These are phyloP conservation scores for Leptodactylus fuscus DNA, from an alignment of 2,113 vertebrate genomes.

Conservation along the genomic window DNA sequence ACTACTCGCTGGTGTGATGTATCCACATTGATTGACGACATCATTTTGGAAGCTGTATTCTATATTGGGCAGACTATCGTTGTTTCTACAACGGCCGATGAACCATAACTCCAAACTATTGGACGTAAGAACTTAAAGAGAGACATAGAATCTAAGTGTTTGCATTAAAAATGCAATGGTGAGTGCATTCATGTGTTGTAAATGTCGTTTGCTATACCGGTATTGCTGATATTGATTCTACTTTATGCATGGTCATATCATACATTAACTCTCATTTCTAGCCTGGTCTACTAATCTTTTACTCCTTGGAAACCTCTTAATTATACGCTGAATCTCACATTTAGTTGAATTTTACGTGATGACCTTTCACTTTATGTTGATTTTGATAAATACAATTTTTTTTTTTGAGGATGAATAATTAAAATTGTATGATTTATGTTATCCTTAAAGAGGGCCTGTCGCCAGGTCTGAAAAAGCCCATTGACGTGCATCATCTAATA, in stretches of 20 bases:
- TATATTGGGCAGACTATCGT: slow-evolving; percentile 1
- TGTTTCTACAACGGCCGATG: background rate
- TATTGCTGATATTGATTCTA: background rate
- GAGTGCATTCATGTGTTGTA: slow-evolving; percentile 69
- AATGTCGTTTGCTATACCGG: slow-evolving; percentile 41
- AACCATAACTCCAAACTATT: background rate
- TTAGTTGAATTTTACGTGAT: too few species aligned
- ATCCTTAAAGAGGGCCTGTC: too few species aligned
- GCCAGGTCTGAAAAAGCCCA: too few species aligned
- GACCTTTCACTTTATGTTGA: too few species aligned
- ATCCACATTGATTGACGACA: slow-evolving; percentile 39
- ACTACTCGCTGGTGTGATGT: slow-evolving; percentile 1
- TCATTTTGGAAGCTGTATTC: slow-evolving; percentile 39
- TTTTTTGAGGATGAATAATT: too few species aligned
- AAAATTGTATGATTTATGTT: too few species aligned
- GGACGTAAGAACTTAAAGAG: background rate
- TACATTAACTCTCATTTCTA: background rate
- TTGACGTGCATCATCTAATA: too few species aligned
- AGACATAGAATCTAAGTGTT: background rate
- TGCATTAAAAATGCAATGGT: background rate
- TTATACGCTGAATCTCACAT: too few species aligned
- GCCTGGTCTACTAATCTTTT: background rate
- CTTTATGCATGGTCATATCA: background rate
- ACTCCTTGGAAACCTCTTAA: too few species aligned
- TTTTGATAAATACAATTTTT: too few species aligned